Evolutionary conservation across 2,113 vertebrate genomes (phyloP).

Genomic region (Sceloporus undulatus): DNA sequence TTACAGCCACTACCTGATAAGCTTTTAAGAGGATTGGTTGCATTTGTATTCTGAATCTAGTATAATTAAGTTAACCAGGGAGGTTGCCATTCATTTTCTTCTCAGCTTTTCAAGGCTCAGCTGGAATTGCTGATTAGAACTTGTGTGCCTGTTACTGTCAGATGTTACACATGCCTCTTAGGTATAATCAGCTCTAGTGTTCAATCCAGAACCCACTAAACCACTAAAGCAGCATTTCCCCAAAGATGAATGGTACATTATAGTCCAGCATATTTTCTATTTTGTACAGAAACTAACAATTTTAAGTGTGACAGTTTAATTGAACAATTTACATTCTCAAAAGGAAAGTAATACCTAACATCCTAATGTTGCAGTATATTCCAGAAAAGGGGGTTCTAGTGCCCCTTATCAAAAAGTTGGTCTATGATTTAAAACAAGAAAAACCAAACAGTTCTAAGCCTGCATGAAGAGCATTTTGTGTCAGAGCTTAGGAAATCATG

Average conservation of each 20-base stretch:
- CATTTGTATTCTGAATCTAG: not conserved
- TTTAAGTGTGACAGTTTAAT: not conserved
- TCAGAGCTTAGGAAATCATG: slow-evolving; percentile 36
- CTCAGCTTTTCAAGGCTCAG: slow-evolving; percentile 46
- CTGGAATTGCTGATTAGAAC: slow-evolving; percentile 36
- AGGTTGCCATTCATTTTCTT: not conserved
- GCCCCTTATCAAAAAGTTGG: slow-evolving; percentile 19
- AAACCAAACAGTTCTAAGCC: slow-evolving; percentile 17
- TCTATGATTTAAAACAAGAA: slow-evolving; percentile 36
- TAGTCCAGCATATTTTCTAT: slow-evolving; percentile 22
- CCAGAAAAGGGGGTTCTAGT: slow-evolving; percentile 23
- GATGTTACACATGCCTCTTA: not conserved
- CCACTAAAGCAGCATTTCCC: not conserved
- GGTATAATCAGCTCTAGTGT: slow-evolving; percentile 28
- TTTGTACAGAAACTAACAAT: not conserved
- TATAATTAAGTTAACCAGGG: slow-evolving; percentile 26
- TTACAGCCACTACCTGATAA: slow-evolving; percentile 21
- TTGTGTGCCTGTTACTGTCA: slow-evolving; percentile 44
- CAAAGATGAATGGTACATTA: slow-evolving; percentile 4
- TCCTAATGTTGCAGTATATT: slow-evolving; percentile 26
- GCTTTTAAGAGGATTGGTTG: slow-evolving; percentile 19
- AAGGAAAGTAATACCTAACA: slow-evolving; percentile 23
- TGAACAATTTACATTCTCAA: not conserved
- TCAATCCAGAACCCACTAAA: slow-evolving; percentile 28
- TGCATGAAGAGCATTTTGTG: slow-evolving; percentile 62